Base-by-base conservation (phyloP, 2,888 invertebrate species). In the Meandrusa payeni region DNA sequence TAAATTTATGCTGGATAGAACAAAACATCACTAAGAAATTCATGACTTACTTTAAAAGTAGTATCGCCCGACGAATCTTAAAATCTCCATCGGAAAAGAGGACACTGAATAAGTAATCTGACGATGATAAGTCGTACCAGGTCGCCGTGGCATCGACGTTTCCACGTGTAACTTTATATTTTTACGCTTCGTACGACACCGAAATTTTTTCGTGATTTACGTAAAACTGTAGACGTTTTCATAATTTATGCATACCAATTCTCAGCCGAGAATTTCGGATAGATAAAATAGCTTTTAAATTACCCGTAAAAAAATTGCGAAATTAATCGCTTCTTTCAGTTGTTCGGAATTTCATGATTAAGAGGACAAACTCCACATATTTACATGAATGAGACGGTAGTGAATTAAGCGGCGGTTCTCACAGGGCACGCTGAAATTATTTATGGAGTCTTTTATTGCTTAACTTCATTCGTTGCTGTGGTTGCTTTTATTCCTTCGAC, bases 401-500 rank as follows among this genome's bases (percentile, higher is more conserved):
- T 51, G 57, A 48, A 69, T 64, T 75, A 75, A 81, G 76, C 76
- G 74, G 75, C 69, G 72, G 61, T 73, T 75, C 76, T 69, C 78
- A 68, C 66, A 72, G 74, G 75, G 68, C 73, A 74, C 72, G 69
- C 73, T 69, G 73, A 81, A 69, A 83, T 83, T 83, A 86, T 87
- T 87, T 86, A 86, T 85, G 76, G 72, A 64, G 69, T 77, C 70
- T 76, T 87, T 87, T 87, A 87, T 87, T 79, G 83, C 80, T 70
- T 72, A 87, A 87, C 83, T 87, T 86, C 82, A 85, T 79, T 81
- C 86, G 75, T 72, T 76, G 76, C 80, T 81, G 87, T 70, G 85
- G 87, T 83, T 69, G 80, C 78, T 76, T 81, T 83, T 86, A 85
- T 85, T 79, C 79, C 68, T 81, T 76, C 72, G 73, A 76, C 75